Evolutionary conservation across 2,797 vertebrate genomes (phyloP).

Genomic region (Furcifer pardalis): DNA sequence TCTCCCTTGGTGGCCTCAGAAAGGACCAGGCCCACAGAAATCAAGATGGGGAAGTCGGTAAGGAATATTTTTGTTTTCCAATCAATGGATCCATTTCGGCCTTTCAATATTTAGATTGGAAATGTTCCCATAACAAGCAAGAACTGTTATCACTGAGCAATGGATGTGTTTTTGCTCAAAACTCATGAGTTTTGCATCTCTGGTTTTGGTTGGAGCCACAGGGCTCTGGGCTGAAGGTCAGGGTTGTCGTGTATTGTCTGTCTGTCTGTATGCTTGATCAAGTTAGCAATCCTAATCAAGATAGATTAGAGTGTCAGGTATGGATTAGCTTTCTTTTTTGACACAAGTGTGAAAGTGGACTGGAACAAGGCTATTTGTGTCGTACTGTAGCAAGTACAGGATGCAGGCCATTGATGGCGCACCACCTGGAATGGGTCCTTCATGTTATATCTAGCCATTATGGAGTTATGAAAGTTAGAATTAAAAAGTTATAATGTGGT

Average conservation of each 20-base stretch:
- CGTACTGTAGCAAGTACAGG: too few species aligned
- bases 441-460: too few species aligned
- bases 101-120: not conserved
- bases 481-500: too few species aligned
- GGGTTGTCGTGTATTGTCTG: not conserved
- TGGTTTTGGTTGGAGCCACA: not conserved
- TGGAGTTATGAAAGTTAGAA: too few species aligned
- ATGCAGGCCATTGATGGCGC: too few species aligned
- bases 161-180: not conserved
- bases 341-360: too few species aligned
- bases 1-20: not conserved
- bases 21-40: not conserved
- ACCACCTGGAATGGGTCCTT: too few species aligned
- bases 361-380: too few species aligned
- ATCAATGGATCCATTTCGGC: not conserved
- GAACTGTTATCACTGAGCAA: not conserved
- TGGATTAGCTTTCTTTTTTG: too few species aligned
- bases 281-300: too few species aligned
- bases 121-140: not conserved
- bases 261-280: not conserved
- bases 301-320: too few species aligned
- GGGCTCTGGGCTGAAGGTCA: too few species aligned
- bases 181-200: not conserved
- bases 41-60: slow-evolving; percentile 32
- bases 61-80: not conserved